Conservation (phyloP, 2,113 vertebrate species). For the Charadrius vociferus region DNA sequence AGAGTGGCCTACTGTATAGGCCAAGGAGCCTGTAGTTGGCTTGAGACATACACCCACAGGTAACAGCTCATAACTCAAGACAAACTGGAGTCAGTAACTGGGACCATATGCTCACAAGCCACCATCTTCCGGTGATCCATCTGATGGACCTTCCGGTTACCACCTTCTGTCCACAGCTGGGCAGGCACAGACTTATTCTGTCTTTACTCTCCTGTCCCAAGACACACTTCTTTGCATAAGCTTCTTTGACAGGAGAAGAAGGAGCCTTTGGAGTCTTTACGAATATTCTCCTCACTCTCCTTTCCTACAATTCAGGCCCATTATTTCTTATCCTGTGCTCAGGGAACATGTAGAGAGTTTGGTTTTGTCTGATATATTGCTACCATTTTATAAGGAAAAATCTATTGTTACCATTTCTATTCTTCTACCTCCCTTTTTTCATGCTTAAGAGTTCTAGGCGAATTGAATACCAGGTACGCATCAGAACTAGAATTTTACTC, state of each 20-base stretch:
- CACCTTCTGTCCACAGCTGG: not conserved
- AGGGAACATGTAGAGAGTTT: not conserved
- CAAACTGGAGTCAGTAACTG: not conserved
- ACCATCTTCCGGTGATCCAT: not conserved
- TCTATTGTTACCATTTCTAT: not conserved
- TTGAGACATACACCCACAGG: not conserved
- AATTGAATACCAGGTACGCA: not conserved
- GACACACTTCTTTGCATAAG: not conserved
- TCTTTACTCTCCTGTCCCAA: not conserved
- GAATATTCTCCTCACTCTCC: not conserved
- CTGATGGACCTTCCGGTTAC: not conserved
- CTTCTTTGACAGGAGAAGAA: not conserved
- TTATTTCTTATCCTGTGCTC: not conserved
- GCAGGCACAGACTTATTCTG: not conserved
- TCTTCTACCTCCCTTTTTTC: not conserved
- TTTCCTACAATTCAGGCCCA: not conserved
- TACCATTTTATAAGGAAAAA: not conserved
- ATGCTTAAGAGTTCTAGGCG: not conserved
- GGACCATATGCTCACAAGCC: not conserved
- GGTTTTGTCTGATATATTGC: not conserved
- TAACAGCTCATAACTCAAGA: not conserved
- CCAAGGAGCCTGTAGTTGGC: not conserved
- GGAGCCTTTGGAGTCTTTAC: not conserved
- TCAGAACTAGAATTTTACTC: not conserved
- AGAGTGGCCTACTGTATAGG: not conserved